Evolutionary conservation across 2,797 vertebrate genomes (phyloP), one percentile per base, ranked within the genome.

Genomic region (Ataeniobius toweri): DNA sequence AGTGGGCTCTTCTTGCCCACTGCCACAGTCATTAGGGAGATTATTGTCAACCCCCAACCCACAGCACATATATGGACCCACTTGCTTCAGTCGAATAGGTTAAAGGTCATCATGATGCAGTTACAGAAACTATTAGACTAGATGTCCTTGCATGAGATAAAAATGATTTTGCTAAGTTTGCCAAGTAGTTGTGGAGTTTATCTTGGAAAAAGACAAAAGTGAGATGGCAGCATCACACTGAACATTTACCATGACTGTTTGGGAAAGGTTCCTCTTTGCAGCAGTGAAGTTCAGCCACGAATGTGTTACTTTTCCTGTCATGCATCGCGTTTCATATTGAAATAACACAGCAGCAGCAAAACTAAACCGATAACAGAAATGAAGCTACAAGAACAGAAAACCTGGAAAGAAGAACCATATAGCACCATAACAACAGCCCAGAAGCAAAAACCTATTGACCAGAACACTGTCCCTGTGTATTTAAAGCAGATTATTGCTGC

Each of bases 61-160:
- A 12, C 39, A 48, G 56, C 28, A 74, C 88, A 92, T 89, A 83
- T 84, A 83, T 92, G 58, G 79, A 78, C 86, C 86, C 86, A 85
- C 87, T 82, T 68, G 48, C 51, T 55, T 65, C 48, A n/a, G 70
- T 83, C 74, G 10, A 20, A 81, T 31, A 48, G 39, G 36, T 50
- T n/a, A 79, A 89, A 90, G 82, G 87, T 87, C 89, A 82, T 50
- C 6, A 58, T 58, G n/a, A 61, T 79, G 26, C 44, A 56, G 1
- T 84, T 73, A 46, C 41, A 77, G 55, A 58, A 72, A 80, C 56
- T 85, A 51, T 3, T 61, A 14, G 56, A 79, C 75, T 48, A 48
- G 6, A 81, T 74, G 70, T 53, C 24, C 14, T 71, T 36, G 4
- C 71, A 74, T 44, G 24, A 44, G 8, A 75, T 73, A 1, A 73